Percentiles rank a stretch among this genome's conserved stretches.
Evolutionary conservation across 1,140 invertebrate species (phyloP).

Genomic region (Mylabris phalerata): DNA sequence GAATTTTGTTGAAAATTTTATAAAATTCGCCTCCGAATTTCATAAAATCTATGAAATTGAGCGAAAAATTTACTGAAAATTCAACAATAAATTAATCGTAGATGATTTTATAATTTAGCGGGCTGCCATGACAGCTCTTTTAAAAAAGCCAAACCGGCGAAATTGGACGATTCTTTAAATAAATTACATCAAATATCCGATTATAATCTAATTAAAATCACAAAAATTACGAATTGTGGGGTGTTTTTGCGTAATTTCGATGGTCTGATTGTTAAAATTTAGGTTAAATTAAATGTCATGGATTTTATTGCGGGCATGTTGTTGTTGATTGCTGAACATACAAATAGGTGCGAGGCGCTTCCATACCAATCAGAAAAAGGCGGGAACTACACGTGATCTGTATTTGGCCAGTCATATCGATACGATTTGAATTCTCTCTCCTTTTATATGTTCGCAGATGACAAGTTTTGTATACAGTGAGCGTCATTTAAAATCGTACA

Average conservation of each 20-base stretch:
- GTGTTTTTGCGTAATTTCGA: not conserved
- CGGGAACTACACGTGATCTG: slow-evolving; percentile 37
- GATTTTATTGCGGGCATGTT: not conserved
- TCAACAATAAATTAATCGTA: no score
- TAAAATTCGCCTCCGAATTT: not conserved
- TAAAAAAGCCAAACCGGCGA: slow-evolving; percentile 24
- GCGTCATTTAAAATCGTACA: no score
- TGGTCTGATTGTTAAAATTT: slow-evolving; percentile 3
- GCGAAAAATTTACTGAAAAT: not conserved
- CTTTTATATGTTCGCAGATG: slow-evolving; percentile 31
- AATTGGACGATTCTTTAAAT: not conserved
- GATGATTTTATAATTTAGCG: slow-evolving; percentile 19
- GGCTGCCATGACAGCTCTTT: slow-evolving; percentile 30
- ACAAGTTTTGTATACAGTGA: slow-evolving; percentile 42
- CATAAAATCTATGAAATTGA: not conserved
- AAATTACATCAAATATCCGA: not conserved
- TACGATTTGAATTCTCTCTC: slow-evolving; percentile 42
- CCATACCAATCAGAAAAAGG: slow-evolving; percentile 31
- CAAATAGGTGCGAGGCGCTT: slow-evolving; percentile 8
- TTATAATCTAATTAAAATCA: no score
- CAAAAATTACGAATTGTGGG: not conserved
- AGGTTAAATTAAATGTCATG: slow-evolving; percentile 33
- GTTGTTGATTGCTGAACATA: slow-evolving; percentile 10
- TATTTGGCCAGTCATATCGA: slow-evolving; percentile 28
- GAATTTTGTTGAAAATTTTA: not conserved